Evolutionary conservation across 2,888 invertebrate genomes (phyloP).

Genomic region (Pseudococcus jackbeardsleyi): DNA sequence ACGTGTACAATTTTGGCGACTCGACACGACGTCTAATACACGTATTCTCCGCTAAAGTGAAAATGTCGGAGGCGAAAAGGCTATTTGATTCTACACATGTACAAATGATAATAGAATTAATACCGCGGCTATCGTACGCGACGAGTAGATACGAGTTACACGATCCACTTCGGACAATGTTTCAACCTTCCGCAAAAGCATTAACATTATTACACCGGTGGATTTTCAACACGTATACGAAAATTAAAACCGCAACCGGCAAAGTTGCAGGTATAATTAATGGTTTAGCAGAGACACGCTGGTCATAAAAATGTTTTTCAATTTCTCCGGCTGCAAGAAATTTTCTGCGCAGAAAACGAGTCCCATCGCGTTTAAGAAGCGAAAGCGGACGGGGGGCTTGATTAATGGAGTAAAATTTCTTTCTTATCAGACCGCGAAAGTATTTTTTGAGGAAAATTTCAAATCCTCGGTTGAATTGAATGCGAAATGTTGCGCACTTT

Average conservation of each 20-base stretch:
- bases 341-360: background rate
- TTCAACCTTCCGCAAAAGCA: background rate
- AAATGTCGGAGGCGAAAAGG: background rate
- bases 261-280: conserved; percentile 41
- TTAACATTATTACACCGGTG: conserved; percentile 14
- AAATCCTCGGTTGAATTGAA: conserved; percentile 5
- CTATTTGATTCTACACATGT: background rate
- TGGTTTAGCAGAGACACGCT: conserved; percentile 18
- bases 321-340: background rate
- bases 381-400: background rate
- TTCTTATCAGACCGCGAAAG: background rate
- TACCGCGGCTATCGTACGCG: background rate
- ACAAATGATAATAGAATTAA: background rate
- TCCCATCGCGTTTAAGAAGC: background rate
- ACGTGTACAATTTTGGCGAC: background rate
- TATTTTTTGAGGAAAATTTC: background rate
- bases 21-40: background rate
- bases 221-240: conserved; percentile 7
- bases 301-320: conserved; percentile 47
- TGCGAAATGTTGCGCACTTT: conserved; percentile 5
- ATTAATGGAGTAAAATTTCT: conserved; percentile 34
- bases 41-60: background rate
- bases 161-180: background rate
- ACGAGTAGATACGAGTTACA: background rate
- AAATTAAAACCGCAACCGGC: conserved; percentile 24